Evolutionary conservation across 2,888 invertebrate genomes (phyloP).

Genomic region (Sericinus montela): DNA sequence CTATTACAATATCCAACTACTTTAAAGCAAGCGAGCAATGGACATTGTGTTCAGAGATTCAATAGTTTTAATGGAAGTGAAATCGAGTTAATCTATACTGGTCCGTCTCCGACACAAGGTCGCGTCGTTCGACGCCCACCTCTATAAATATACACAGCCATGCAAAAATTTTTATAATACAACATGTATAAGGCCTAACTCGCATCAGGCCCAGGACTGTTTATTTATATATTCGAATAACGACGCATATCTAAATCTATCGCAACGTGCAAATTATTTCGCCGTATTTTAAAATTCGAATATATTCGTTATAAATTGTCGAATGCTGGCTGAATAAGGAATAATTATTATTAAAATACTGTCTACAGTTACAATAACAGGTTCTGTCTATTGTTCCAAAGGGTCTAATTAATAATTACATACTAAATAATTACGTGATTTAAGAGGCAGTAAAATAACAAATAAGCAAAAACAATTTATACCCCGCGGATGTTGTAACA

Average conservation of each 20-base stretch:
- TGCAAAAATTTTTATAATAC: slow-evolving; percentile 67
- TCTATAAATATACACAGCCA: slow-evolving; percentile 73
- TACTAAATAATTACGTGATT: no score
- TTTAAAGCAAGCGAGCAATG: slow-evolving; percentile 17
- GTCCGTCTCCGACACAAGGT: slow-evolving; percentile 70
- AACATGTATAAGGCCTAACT: slow-evolving; percentile 33
- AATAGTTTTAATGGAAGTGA: slow-evolving; percentile 21
- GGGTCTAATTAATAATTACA: no score
- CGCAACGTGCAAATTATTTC: no score
- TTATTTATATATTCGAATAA: slow-evolving; percentile 15
- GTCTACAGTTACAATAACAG: no score
- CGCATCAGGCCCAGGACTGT: slow-evolving; percentile 8
- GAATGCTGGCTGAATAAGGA: no score
- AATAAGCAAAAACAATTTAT: no score
- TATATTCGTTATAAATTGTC: no score
- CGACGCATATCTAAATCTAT: neutral
- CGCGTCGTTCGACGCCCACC: slow-evolving; percentile 62
- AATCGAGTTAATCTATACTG: slow-evolving; percentile 34
- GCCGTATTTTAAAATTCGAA: no score
- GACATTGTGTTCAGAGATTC: neutral
- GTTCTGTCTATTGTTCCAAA: no score
- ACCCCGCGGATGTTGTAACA: no score
- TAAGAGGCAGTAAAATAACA: no score
- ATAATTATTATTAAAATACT: no score
- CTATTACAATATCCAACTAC: slow-evolving; percentile 26